These are phyloP conservation scores for Dicrurus megarhynchus DNA, from an alignment of 2,113 vertebrate species.

Conservation along the genomic window DNA sequence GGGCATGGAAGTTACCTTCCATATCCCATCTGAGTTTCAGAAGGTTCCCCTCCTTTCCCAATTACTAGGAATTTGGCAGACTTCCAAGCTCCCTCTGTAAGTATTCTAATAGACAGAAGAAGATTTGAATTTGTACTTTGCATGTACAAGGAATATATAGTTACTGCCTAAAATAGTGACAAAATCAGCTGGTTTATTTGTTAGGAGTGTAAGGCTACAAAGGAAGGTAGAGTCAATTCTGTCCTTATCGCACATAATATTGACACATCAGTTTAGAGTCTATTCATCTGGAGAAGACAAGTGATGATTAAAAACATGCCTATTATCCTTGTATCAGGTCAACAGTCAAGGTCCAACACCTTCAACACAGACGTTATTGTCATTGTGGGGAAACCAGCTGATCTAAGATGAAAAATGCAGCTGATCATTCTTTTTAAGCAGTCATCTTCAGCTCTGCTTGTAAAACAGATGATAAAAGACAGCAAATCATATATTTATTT, in stretches of 20 bases:
- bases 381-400: not conserved
- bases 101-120: not conserved
- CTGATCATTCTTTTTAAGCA: not conserved
- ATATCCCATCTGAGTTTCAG: not conserved
- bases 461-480: not conserved
- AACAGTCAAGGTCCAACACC: not conserved
- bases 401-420: slow-evolving; percentile 1
- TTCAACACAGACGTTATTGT: not conserved
- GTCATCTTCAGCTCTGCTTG: not conserved
- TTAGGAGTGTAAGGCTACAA: not conserved
- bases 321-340: not conserved
- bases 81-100: not conserved
- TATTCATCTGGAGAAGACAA: not conserved
- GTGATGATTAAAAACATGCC: not conserved
- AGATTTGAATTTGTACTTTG: not conserved
- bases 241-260: not conserved
- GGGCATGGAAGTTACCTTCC: not conserved
- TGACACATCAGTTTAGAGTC: not conserved
- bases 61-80: not conserved
- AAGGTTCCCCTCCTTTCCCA: not conserved
- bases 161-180: not conserved
- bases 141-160: not conserved
- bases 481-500: not conserved
- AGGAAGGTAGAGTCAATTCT: not conserved
- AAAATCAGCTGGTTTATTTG: not conserved